These are phyloP conservation scores for Andrena cerasifolii DNA, from an alignment of 1,140 invertebrate species.

Conservation along the genomic window DNA sequence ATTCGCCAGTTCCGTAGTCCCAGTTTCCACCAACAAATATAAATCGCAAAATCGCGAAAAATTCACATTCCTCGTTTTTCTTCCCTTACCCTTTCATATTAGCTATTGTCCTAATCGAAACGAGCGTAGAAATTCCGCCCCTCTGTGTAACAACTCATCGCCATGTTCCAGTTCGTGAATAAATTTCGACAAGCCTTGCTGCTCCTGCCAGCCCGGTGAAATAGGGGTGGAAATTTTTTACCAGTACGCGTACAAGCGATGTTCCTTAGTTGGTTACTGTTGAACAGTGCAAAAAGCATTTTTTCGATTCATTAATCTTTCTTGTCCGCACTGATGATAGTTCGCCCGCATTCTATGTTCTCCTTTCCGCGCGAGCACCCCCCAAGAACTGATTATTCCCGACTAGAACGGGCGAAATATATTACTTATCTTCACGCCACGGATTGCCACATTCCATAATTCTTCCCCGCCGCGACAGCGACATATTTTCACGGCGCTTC, in stretches of 20 bases:
- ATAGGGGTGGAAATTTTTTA: slow-evolving; percentile 24
- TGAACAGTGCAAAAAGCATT: slow-evolving; percentile 27
- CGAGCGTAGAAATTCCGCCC: neutral
- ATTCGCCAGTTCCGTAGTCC: no score
- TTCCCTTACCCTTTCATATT: no score
- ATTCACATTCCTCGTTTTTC: no score
- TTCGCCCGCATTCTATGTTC: neutral
- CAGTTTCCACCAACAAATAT: no score
- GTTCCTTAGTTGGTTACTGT: slow-evolving; percentile 8
- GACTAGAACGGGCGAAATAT: slow-evolving; percentile 22
- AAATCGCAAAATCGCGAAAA: no score
- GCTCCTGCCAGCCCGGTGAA: neutral
- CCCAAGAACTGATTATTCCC: slow-evolving; percentile 42
- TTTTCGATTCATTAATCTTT: slow-evolving; percentile 47
- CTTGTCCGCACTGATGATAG: slow-evolving; percentile 16
- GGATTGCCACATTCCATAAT: slow-evolving; percentile 30
- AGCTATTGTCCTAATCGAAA: neutral
- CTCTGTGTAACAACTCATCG: slow-evolving; percentile 28
- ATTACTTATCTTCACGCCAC: slow-evolving; percentile 44
- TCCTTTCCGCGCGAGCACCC: slow-evolving; percentile 4
- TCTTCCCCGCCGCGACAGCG: slow-evolving; percentile 14
- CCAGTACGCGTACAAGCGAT: neutral
- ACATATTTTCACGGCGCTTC: neutral
- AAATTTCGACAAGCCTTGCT: slow-evolving; percentile 28
- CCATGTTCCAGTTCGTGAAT: slow-evolving; percentile 18